Evolutionary conservation across 2,888 invertebrate genomes (phyloP).

Genomic region (Eilema caniola): DNA sequence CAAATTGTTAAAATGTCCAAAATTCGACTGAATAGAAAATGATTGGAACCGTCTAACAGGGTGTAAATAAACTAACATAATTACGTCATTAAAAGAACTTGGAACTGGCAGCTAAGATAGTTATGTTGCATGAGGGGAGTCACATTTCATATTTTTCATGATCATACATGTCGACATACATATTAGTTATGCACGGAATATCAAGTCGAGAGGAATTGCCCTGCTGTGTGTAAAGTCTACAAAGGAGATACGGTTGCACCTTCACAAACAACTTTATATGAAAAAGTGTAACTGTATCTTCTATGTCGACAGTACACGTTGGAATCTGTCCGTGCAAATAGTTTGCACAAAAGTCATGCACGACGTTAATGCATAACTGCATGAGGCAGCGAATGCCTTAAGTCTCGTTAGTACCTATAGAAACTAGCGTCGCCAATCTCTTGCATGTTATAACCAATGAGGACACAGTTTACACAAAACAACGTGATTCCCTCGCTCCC

Average conservation of each 20-base stretch:
- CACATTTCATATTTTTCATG: background rate
- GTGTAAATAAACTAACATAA: conserved; percentile 59
- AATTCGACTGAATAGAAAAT: conserved; percentile 58
- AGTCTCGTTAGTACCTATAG: no score
- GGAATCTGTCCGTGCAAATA: background rate
- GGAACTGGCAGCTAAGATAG: conserved; percentile 36
- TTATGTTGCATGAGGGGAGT: background rate
- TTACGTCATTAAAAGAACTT: conserved; percentile 32
- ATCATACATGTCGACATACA: background rate
- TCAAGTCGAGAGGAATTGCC: background rate
- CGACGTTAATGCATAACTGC: no score
- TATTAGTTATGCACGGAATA: background rate
- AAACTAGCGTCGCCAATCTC: no score
- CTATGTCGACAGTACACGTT: no score
- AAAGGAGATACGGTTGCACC: no score
- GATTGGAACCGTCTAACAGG: conserved; percentile 51
- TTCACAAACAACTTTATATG: no score
- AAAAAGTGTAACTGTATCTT: no score
- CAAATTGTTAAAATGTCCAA: conserved; percentile 65
- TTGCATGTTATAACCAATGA: no score
- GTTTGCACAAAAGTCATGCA: background rate
- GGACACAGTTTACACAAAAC: no score
- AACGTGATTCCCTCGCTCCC: no score
- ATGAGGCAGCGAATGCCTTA: no score
- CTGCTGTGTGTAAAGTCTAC: background rate